These are phyloP conservation scores for Sphaerophoria taeniata DNA, from an alignment of 2,888 invertebrate species.

Conservation along the genomic window DNA sequence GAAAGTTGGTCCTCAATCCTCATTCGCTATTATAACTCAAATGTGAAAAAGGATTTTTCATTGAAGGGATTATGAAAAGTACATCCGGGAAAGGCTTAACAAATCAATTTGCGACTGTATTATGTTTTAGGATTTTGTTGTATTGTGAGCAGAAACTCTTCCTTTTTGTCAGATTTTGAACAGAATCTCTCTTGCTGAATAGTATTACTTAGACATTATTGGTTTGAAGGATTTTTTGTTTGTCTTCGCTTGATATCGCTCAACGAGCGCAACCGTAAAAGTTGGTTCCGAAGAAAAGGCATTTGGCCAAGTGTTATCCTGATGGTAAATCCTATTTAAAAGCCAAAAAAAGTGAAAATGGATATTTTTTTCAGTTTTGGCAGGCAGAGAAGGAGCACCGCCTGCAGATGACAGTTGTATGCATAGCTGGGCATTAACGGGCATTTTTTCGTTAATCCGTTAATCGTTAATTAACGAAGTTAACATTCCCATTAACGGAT, in stretches of 20 bases:
- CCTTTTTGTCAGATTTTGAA: slow-evolving; percentile 32
- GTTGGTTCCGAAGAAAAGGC: slow-evolving; percentile 34
- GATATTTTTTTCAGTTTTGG: not conserved
- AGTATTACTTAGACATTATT: slow-evolving; percentile 49
- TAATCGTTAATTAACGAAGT: too few relatives aligned
- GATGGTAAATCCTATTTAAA: slow-evolving; percentile 65
- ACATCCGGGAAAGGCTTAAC: slow-evolving; percentile 67
- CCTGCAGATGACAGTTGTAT: slow-evolving; percentile 47
- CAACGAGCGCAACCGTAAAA: slow-evolving; percentile 29
- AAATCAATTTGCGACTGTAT: slow-evolving; percentile 66
- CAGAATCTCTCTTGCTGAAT: slow-evolving; percentile 10
- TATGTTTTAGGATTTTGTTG: slow-evolving; percentile 27
- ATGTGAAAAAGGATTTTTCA: slow-evolving; percentile 67
- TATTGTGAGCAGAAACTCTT: not conserved
- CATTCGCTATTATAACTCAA: slow-evolving; percentile 40
- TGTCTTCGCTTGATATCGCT: not conserved
- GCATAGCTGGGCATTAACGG: too few relatives aligned
- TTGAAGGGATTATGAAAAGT: slow-evolving; percentile 73
- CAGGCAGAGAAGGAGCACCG: not conserved
- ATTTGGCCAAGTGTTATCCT: slow-evolving; percentile 63
- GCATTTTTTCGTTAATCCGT: too few relatives aligned
- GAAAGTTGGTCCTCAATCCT: slow-evolving; percentile 7
- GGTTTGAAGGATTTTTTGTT: slow-evolving; percentile 37
- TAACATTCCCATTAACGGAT: too few relatives aligned
- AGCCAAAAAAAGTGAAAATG: slow-evolving; percentile 49